Conservation (phyloP, 2,888 invertebrate species). For the Limnephilus marmoratus region DNA sequence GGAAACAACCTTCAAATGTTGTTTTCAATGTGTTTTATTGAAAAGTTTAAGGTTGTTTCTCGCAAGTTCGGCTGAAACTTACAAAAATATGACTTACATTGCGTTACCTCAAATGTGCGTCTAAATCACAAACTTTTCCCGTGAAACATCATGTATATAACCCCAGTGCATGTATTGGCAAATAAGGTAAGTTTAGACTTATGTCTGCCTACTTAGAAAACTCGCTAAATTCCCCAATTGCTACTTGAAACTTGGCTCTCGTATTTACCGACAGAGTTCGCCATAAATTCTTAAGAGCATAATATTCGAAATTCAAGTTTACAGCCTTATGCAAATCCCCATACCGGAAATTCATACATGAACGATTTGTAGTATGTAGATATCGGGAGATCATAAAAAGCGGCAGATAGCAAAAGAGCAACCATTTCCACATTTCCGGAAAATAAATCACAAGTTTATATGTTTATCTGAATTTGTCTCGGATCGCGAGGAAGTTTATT, state of each 20-base stretch:
- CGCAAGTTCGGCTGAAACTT: slow-evolving; percentile 25
- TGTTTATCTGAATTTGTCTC: not conserved
- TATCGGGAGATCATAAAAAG: slow-evolving; percentile 27
- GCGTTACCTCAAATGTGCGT: slow-evolving; percentile 37
- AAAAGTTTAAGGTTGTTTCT: slow-evolving; percentile 10
- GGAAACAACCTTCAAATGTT: slow-evolving; percentile 10
- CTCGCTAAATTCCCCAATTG: slow-evolving; percentile 63
- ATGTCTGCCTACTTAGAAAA: slow-evolving; percentile 59
- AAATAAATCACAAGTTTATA: not conserved
- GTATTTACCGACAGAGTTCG: slow-evolving; percentile 62
- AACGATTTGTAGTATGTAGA: slow-evolving; percentile 41
- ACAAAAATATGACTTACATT: slow-evolving; percentile 32
- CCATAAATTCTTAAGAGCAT: slow-evolving; percentile 58
- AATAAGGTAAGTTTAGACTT: slow-evolving; percentile 59
- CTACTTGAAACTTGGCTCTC: slow-evolving; percentile 61
- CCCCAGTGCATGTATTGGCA: slow-evolving; percentile 55
- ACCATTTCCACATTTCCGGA: not conserved
- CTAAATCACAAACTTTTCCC: slow-evolving; percentile 40
- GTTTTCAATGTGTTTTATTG: not conserved
- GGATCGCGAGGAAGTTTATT: not conserved
- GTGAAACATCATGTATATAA: slow-evolving; percentile 47
- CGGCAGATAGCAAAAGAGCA: not conserved
- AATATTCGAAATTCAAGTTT: slow-evolving; percentile 55
- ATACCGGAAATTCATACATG: slow-evolving; percentile 57
- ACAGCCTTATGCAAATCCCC: slow-evolving; percentile 53